Evolutionary conservation across 2,888 invertebrate species (phyloP).

Genomic region (Mylabris sibirica): DNA sequence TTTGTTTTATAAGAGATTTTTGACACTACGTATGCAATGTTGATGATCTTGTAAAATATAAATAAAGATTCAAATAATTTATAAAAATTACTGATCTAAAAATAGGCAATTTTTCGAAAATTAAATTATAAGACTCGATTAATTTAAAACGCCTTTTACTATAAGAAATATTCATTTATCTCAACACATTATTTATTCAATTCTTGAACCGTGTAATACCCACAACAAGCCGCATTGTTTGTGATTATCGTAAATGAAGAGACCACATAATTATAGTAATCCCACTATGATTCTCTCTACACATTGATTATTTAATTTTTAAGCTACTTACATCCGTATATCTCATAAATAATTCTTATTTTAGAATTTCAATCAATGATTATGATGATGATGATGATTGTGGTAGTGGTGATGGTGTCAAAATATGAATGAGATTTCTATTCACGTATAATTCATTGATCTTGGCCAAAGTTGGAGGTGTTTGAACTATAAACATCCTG

Average conservation of each 20-base stretch:
- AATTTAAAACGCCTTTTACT: not conserved
- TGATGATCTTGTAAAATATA: slow-evolving; percentile 17
- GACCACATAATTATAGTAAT: slow-evolving; percentile 8
- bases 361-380: slow-evolving; percentile 19
- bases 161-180: not conserved
- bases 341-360: not conserved
- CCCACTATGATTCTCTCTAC: not conserved
- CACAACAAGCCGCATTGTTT: slow-evolving; percentile 16
- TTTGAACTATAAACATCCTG: slow-evolving; percentile 15
- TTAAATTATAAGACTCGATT: not conserved
- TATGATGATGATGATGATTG: too few species aligned
- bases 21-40: slow-evolving; percentile 3
- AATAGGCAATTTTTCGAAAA: too few species aligned
- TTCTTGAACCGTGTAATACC: slow-evolving; percentile 15
- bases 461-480: slow-evolving; percentile 14
- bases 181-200: slow-evolving; percentile 15
- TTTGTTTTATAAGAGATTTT: slow-evolving; percentile 12
- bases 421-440: slow-evolving; percentile 44
- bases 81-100: not conserved
- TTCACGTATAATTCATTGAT: slow-evolving; percentile 41
- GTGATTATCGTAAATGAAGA: not conserved
- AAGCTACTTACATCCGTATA: not conserved
- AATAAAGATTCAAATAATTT: not conserved
- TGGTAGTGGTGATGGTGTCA: too few species aligned
- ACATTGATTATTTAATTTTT: not conserved